Evolutionary conservation across 1,140 invertebrate genomes (phyloP).

Genomic region (Drosophila insularis): DNA sequence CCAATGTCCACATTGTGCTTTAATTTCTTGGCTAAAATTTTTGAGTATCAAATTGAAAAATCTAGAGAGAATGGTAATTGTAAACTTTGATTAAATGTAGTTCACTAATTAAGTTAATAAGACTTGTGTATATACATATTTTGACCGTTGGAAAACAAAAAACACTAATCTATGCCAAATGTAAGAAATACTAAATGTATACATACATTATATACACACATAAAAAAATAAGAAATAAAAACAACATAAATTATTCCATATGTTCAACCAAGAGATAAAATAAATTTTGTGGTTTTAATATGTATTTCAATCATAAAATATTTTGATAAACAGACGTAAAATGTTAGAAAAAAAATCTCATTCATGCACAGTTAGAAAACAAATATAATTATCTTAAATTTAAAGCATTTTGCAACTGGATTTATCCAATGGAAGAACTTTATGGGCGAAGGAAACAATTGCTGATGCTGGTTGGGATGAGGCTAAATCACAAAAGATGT

Average conservation of each 20-base stretch:
- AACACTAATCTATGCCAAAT: too few relatives aligned
- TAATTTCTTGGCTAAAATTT: too few relatives aligned
- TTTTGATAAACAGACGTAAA: not conserved
- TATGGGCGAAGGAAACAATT: conserved; percentile 97
- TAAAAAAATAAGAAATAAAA: not conserved
- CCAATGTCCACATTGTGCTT: too few relatives aligned
- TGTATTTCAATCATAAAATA: not conserved
- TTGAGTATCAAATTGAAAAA: too few relatives aligned
- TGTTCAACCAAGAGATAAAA: not conserved
- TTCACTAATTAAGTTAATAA: too few relatives aligned
- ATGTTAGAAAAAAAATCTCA: not conserved
- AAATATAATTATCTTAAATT: not conserved
- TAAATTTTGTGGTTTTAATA: not conserved
- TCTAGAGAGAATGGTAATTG: too few relatives aligned
- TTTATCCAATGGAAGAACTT: conserved; percentile 84
- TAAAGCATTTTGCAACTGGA: conserved; percentile 12
- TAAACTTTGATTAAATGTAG: too few relatives aligned
- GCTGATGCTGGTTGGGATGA: conserved; percentile 96
- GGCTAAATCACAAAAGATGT: conserved; percentile 97
- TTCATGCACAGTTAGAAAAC: conserved; percentile 4
- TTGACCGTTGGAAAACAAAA: too few relatives aligned
- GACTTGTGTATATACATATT: too few relatives aligned
- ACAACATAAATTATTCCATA: not conserved
- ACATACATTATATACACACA: not conserved
- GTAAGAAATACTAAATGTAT: not conserved